These are phyloP conservation scores for Ophion obscuratus DNA, from an alignment of 2,888 invertebrate genomes.

Conservation along the genomic window DNA sequence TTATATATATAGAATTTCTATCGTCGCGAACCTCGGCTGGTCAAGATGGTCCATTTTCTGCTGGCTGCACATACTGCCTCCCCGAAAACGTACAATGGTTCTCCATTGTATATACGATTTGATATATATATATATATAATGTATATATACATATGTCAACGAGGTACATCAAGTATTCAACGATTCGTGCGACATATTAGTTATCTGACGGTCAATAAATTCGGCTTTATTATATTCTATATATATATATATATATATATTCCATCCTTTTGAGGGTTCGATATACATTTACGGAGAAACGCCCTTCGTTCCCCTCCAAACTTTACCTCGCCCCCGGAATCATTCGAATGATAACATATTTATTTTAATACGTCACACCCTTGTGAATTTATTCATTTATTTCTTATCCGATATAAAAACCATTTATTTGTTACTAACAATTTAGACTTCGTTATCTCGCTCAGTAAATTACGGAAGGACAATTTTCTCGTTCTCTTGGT, in stretches of 20 bases:
- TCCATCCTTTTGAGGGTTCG: neutral
- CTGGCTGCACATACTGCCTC: neutral
- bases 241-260: neutral
- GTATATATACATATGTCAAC: slow-evolving; percentile 16
- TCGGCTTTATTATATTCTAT: slow-evolving; percentile 10
- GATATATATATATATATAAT: neutral
- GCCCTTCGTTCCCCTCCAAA: neutral
- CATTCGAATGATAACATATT: neutral
- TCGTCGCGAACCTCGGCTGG: neutral
- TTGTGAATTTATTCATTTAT: neutral
- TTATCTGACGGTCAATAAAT: slow-evolving; percentile 44
- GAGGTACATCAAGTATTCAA: slow-evolving; percentile 34
- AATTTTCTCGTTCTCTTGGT: slow-evolving; percentile 17
- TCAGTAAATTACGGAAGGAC: too few species aligned
- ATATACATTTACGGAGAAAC: neutral
- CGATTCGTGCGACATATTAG: slow-evolving; percentile 55
- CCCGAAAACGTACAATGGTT: slow-evolving; percentile 36
- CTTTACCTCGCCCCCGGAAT: neutral
- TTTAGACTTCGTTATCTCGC: neutral
- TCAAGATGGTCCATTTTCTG: slow-evolving; percentile 17
- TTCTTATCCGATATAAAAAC: too few species aligned
- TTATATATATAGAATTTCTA: slow-evolving; percentile 31
- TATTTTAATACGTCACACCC: neutral
- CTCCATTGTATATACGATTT: slow-evolving; percentile 6
- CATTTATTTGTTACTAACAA: neutral